Conservation (phyloP, 2,113 vertebrate genomes). For the Prolemur simus region DNA sequence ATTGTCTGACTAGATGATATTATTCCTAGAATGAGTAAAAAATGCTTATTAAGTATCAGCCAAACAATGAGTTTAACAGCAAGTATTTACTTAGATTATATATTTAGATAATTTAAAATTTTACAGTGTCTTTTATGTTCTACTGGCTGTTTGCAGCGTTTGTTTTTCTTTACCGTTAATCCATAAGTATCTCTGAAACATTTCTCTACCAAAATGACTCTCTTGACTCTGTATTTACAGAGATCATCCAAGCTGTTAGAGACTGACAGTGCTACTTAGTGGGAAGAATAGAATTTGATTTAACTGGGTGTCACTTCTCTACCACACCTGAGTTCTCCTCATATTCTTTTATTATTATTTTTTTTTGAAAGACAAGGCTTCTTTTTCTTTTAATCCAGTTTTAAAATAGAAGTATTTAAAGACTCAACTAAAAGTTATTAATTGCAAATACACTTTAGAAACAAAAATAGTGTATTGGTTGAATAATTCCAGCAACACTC, state of each 20-base stretch:
- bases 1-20: neutral
- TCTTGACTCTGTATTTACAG: neutral
- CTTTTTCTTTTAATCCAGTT: neutral
- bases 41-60: neutral
- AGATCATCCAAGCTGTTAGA: neutral
- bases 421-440: constrained; percentile 14
- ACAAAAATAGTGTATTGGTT: neutral
- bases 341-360: neutral
- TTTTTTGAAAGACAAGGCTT: neutral
- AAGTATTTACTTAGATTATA: neutral
- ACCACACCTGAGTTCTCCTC: neutral
- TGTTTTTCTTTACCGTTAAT: neutral
- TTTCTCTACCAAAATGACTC: neutral
- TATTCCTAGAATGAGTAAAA: neutral
- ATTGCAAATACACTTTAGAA: neutral
- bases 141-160: neutral
- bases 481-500: neutral
- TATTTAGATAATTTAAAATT: neutral
- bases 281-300: neutral
- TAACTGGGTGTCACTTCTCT: neutral
- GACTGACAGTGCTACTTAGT: neutral
- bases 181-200: neutral
- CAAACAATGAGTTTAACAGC: neutral
- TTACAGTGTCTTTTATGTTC: neutral
- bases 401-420: neutral